Percentiles rank a stretch among this genome's conserved stretches.
Evolutionary conservation across 92 coral and sea anemone species (phyloP).

Genomic region (Parazoanthus swiftii): DNA sequence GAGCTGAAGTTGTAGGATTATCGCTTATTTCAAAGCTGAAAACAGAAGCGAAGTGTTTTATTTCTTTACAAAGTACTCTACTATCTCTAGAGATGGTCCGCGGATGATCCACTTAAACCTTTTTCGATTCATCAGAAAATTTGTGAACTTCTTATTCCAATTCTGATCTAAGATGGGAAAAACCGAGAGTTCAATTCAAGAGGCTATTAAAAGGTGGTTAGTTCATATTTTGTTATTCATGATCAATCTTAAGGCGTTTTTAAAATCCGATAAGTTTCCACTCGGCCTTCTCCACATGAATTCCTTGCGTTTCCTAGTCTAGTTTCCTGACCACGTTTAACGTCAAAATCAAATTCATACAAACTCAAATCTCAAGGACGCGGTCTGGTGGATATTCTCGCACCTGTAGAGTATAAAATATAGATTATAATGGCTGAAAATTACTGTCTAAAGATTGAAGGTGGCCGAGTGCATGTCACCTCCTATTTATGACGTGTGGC

Average conservation of each 20-base stretch:
- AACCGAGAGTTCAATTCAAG: neutral
- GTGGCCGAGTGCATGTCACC: slow-evolving; percentile 23
- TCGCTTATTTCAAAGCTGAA: neutral
- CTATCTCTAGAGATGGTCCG: too few species aligned
- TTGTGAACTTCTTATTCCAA: too few species aligned
- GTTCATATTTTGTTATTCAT: neutral
- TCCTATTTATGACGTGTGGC: slow-evolving; percentile 31
- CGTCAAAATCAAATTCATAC: too few species aligned
- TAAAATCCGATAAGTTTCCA: slow-evolving; percentile 31
- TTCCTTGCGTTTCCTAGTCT: neutral
- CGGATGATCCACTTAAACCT: too few species aligned
- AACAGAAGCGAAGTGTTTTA: too few species aligned
- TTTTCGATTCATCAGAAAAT: too few species aligned
- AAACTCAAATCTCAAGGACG: neutral
- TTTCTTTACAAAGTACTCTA: too few species aligned
- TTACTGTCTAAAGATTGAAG: slow-evolving; percentile 6
- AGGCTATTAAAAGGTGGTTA: neutral
- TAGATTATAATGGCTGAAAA: neutral
- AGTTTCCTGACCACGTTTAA: too few species aligned
- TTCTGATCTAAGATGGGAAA: too few species aligned
- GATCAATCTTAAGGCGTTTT: slow-evolving; percentile 11
- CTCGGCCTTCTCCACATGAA: neutral
- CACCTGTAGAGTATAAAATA: neutral
- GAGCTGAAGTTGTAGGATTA: neutral
- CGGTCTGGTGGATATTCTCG: neutral